phyloP scores from a whole-genome alignment of 2,888 invertebrate species.

The Nematopogon swammerdamellus region DNA sequence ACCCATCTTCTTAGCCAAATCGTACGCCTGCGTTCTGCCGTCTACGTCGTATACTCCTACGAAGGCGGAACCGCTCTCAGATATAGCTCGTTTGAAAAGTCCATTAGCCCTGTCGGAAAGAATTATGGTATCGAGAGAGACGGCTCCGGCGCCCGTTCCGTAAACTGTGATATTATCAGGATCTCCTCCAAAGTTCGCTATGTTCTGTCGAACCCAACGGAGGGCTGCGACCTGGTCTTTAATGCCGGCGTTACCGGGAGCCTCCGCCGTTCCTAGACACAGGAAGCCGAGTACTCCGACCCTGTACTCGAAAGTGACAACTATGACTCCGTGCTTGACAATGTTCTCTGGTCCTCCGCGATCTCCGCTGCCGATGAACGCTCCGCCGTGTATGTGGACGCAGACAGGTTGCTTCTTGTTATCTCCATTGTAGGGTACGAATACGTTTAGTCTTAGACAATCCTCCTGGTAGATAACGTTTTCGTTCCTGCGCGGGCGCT shows the following conservation, averaged over 20 bases:
- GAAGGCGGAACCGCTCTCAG: background rate
- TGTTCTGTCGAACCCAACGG: slow-evolving; percentile 2
- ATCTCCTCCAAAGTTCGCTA: slow-evolving; percentile 4
- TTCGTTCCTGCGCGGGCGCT: background rate
- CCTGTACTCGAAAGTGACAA: background rate
- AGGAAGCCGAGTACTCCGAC: background rate
- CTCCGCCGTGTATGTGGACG: background rate
- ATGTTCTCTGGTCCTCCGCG: background rate
- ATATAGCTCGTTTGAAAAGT: background rate
- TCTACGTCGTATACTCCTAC: background rate
- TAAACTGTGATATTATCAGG: slow-evolving; percentile 1
- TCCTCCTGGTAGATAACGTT: background rate
- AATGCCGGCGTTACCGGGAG: background rate
- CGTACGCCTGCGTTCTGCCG: background rate
- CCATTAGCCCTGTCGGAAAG: background rate
- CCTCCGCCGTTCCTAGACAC: background rate
- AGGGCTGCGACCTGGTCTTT: background rate
- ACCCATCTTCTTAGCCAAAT: background rate
- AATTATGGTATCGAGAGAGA: background rate
- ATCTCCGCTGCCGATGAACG: background rate
- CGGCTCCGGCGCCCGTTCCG: background rate
- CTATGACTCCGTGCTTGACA: background rate
- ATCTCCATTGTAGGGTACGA: background rate
- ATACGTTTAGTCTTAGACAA: background rate
- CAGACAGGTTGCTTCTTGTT: background rate